Evolutionary conservation across 2,113 vertebrate genomes (phyloP).

Genomic region (Pandion haliaetus): DNA sequence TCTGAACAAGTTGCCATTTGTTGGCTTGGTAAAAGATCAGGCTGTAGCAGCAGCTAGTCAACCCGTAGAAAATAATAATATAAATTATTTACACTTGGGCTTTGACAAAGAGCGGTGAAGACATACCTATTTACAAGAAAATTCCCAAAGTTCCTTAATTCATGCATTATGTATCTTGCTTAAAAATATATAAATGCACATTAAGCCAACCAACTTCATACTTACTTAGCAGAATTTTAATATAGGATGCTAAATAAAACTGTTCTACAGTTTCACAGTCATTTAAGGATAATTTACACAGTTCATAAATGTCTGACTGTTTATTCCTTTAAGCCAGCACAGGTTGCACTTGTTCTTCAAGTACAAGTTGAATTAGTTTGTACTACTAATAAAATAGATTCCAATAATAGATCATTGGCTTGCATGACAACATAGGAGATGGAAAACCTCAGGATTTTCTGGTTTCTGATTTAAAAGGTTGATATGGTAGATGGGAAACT

Average conservation of each 20-base stretch:
- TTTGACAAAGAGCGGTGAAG: background rate
- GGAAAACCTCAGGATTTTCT: conserved; percentile 11
- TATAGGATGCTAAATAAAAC: background rate
- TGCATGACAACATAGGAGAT: background rate
- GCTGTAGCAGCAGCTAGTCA: background rate
- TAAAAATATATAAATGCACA: background rate
- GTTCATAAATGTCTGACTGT: background rate
- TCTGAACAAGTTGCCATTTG: background rate
- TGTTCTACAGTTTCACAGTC: background rate
- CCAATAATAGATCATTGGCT: background rate
- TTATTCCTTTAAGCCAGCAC: background rate
- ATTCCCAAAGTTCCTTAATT: background rate
- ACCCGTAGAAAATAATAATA: background rate
- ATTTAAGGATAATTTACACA: background rate
- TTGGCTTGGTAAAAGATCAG: background rate
- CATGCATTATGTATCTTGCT: background rate
- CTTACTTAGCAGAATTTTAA: background rate
- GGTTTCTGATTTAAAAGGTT: background rate
- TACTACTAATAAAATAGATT: background rate
- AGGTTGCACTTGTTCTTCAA: conserved; percentile 16
- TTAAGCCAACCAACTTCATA: background rate
- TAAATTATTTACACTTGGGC: background rate
- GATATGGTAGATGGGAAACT: background rate
- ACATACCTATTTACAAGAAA: background rate
- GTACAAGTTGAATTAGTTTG: background rate